These are phyloP conservation scores for Mechanitis mazaeus DNA, from an alignment of 2,888 invertebrate species.

Conservation along the genomic window DNA sequence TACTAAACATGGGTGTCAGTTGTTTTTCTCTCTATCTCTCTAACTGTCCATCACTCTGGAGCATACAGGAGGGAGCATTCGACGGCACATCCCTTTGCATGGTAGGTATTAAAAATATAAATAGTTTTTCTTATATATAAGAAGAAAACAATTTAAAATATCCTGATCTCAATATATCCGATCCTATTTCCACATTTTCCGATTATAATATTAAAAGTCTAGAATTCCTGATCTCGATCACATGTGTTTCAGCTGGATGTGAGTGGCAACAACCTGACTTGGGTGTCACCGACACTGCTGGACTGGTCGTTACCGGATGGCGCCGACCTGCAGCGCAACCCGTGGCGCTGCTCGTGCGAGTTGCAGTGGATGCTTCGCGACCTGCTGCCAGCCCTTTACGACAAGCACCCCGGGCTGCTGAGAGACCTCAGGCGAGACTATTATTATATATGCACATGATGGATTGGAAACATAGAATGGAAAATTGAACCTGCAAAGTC, in stretches of 20 bases:
- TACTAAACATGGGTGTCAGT: constrained; percentile 34
- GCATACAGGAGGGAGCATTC: constrained; percentile 66
- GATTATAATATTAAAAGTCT: neutral
- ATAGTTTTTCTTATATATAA: too few species aligned
- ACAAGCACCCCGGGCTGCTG: constrained; percentile 57
- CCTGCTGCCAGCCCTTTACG: constrained; percentile 69
- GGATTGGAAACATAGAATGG: too few species aligned
- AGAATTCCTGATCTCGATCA: neutral
- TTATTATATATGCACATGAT: too few species aligned
- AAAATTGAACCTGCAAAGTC: too few species aligned
- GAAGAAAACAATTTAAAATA: too few species aligned
- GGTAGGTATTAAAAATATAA: constrained; percentile 51
- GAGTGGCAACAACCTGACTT: constrained; percentile 71
- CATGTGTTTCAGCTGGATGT: constrained; percentile 69
- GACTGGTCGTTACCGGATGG: constrained; percentile 58
- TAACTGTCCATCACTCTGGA: constrained; percentile 57
- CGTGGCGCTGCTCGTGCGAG: constrained; percentile 78
- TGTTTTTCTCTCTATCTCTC: constrained; percentile 73
- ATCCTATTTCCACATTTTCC: too few species aligned
- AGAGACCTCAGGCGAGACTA: constrained; percentile 67
- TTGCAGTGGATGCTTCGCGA: constrained; percentile 77
- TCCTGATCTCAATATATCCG: too few species aligned
- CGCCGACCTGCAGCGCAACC: constrained; percentile 78
- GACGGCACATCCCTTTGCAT: constrained; percentile 69
- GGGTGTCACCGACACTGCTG: constrained; percentile 55